phyloP scores from a whole-genome alignment of 1,140 invertebrate species.

The Oryctes rhinoceros region DNA sequence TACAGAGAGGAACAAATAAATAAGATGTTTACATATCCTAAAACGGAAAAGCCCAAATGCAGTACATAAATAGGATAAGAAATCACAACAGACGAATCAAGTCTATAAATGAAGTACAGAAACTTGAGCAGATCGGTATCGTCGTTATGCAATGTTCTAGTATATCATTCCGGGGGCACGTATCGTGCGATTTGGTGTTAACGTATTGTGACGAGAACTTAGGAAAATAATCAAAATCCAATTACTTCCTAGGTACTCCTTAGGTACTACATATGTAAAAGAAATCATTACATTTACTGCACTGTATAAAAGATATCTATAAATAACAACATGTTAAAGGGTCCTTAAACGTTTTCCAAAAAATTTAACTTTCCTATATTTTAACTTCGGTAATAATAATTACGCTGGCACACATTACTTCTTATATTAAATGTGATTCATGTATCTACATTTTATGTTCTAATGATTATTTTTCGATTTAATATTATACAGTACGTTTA shows the following conservation, averaged over 20 bases:
- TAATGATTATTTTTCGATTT: conserved; percentile 7
- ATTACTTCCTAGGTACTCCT: neutral
- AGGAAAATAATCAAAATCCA: conserved; percentile 11
- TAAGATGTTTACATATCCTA: neutral
- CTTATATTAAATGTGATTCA: conserved; percentile 3
- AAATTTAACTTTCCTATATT: neutral
- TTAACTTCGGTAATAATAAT: neutral
- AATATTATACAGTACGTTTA: neutral
- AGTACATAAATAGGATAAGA: neutral
- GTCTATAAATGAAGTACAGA: neutral
- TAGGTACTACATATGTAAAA: neutral
- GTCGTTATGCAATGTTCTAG: neutral
- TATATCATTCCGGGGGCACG: neutral
- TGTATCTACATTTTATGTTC: neutral
- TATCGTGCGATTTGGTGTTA: neutral
- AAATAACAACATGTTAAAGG: conserved; percentile 21
- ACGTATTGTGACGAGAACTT: neutral
- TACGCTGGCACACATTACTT: conserved; percentile 24
- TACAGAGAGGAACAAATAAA: conserved; percentile 10
- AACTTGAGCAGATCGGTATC: conserved; percentile 31
- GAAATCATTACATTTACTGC: conserved; percentile 14
- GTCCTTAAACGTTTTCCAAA: conserved; percentile 10
- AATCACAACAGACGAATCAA: neutral
- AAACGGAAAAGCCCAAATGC: neutral
- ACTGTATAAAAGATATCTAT: conserved; percentile 33